Conservation (phyloP, 2,113 vertebrate genomes). For the Aegithalos caudatus region DNA sequence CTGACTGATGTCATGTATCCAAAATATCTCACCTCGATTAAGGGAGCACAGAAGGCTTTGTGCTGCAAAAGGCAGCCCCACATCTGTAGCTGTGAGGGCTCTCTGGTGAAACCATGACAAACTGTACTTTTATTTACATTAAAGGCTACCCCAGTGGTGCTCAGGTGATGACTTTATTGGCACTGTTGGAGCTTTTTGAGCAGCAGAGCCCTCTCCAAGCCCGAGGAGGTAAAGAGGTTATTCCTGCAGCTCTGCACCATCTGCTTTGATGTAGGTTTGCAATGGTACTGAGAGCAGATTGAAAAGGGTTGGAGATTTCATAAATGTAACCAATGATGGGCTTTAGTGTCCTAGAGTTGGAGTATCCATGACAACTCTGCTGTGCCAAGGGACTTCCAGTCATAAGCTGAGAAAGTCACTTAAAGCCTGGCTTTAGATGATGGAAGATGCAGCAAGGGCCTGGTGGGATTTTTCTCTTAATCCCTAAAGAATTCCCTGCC, state of each 20-base stretch:
- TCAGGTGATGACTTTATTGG: not conserved
- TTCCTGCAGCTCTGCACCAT: not conserved
- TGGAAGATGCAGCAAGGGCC: not conserved
- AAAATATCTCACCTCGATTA: not conserved
- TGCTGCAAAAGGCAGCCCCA: not conserved
- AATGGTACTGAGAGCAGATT: not conserved
- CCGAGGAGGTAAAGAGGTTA: not conserved
- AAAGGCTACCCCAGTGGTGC: not conserved
- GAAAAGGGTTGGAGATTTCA: not conserved
- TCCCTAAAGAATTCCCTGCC: not conserved
- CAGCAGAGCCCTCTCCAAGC: not conserved
- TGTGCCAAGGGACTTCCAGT: not conserved
- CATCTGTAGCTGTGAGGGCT: not conserved
- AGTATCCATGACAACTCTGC: constrained; percentile 52
- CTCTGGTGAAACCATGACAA: not conserved
- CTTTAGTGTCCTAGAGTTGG: not conserved
- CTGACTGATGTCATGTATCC: not conserved
- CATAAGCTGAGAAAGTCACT: not conserved
- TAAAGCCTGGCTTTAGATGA: not conserved
- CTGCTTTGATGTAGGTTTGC: constrained; percentile 30
- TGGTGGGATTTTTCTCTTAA: not conserved
- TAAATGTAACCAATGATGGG: not conserved
- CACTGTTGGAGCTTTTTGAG: not conserved
- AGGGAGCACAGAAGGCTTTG: not conserved
- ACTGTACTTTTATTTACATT: constrained; percentile 1